Conservation (phyloP, 2,113 vertebrate genomes). For the Motacilla tschutschensis region DNA sequence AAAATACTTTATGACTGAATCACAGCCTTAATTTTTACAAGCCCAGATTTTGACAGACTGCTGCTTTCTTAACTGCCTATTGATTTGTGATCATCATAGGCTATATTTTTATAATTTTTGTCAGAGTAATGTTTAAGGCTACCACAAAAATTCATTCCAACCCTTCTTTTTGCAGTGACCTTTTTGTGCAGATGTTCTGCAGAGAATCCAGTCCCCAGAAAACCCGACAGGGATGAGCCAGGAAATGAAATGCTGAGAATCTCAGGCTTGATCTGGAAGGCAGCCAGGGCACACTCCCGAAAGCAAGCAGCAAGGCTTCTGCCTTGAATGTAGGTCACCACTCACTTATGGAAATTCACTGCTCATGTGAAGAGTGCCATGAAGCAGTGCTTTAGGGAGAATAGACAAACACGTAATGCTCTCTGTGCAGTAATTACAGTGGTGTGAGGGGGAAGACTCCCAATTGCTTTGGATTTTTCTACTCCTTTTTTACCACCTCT, state of each 20-base stretch:
- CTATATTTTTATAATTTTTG: conserved; percentile 21
- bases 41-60: not conserved
- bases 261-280: conserved; percentile 49
- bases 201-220: not conserved
- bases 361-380: not conserved
- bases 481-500: not conserved
- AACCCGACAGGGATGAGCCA: conserved; percentile 5
- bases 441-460: not conserved
- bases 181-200: not conserved
- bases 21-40: not conserved
- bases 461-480: not conserved
- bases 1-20: not conserved
- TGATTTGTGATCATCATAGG: not conserved
- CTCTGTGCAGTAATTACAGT: not conserved
- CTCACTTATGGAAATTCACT: conserved; percentile 32
- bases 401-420: not conserved
- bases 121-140: not conserved
- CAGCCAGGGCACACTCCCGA: conserved; percentile 29
- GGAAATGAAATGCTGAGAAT: conserved; percentile 66
- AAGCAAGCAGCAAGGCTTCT: conserved; percentile 5
- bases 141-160: conserved; percentile 2
- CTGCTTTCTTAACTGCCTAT: not conserved
- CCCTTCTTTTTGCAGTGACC: not conserved
- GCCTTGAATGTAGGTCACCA: conserved; percentile 56
- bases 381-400: not conserved